Conservation (phyloP, 2,113 vertebrate genomes). For the Gnathonemus echidnorhynchus region DNA sequence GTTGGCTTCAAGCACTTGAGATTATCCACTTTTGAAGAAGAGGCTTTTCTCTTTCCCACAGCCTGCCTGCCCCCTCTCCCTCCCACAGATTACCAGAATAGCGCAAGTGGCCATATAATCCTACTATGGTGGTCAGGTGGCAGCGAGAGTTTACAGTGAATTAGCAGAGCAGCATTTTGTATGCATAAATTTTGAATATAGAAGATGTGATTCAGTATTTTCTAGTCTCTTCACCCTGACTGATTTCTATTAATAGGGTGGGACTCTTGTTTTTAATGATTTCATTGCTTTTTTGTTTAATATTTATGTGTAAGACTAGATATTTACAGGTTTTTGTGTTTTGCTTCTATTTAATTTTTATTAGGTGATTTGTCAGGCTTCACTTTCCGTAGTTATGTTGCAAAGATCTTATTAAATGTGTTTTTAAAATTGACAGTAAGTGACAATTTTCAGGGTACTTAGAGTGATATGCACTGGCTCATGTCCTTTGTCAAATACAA, state of each 20-base stretch:
- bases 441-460: constrained; percentile 42
- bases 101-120: background rate
- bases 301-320: constrained; percentile 25
- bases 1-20: background rate
- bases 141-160: background rate
- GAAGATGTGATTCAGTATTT: background rate
- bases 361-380: constrained; percentile 41
- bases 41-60: background rate
- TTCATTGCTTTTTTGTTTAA: constrained; percentile 30
- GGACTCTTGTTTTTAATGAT: background rate
- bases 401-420: constrained; percentile 27
- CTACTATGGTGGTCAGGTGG: background rate
- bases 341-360: constrained; percentile 50
- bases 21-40: background rate
- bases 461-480: constrained; percentile 42
- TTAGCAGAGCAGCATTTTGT: background rate
- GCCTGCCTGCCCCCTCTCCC: background rate
- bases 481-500: constrained; percentile 16
- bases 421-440: constrained; percentile 42
- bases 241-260: background rate
- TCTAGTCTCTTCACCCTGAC: background rate
- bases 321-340: constrained; percentile 27
- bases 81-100: background rate
- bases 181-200: background rate
- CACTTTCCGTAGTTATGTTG: constrained; percentile 41